Evolutionary conservation across 2,888 invertebrate genomes (phyloP).

Genomic region (Microctonus hyperodae): DNA sequence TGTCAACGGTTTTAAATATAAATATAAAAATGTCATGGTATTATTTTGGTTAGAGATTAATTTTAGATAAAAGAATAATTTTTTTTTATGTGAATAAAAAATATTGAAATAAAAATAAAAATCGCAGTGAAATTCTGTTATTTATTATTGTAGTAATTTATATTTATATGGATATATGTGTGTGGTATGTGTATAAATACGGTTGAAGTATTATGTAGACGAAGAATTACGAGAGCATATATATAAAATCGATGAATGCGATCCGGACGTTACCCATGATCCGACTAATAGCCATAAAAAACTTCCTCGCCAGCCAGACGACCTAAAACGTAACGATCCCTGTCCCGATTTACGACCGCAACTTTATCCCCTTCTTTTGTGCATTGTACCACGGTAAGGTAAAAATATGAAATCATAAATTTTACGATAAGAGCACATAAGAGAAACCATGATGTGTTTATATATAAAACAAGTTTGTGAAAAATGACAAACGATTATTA

Average conservation of each 20-base stretch:
- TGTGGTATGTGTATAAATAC: not conserved
- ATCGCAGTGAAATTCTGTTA: not conserved
- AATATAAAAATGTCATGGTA: too few species aligned
- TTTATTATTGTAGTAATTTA: too few species aligned
- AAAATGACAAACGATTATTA: not conserved
- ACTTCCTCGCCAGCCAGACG: conserved; percentile 18
- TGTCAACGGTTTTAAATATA: not conserved
- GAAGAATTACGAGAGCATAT: conserved; percentile 6
- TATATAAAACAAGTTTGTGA: not conserved
- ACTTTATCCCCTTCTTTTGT: conserved; percentile 3
- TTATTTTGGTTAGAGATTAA: not conserved
- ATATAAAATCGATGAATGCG: conserved; percentile 30
- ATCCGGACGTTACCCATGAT: conserved; percentile 25
- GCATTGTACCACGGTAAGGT: conserved; percentile 8
- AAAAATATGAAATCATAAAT: conserved; percentile 30
- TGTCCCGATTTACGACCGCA: conserved; percentile 28
- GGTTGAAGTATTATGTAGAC: conserved; percentile 15
- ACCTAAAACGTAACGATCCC: conserved; percentile 25
- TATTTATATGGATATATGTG: not conserved
- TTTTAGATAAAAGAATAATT: not conserved
- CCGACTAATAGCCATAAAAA: conserved; percentile 33
- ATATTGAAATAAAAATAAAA: not conserved
- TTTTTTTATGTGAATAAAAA: too few species aligned
- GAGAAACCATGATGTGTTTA: not conserved
- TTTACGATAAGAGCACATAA: conserved; percentile 16